These are phyloP conservation scores for Cactoblastis cactorum DNA, from an alignment of 2,888 invertebrate genomes.

Conservation along the genomic window DNA sequence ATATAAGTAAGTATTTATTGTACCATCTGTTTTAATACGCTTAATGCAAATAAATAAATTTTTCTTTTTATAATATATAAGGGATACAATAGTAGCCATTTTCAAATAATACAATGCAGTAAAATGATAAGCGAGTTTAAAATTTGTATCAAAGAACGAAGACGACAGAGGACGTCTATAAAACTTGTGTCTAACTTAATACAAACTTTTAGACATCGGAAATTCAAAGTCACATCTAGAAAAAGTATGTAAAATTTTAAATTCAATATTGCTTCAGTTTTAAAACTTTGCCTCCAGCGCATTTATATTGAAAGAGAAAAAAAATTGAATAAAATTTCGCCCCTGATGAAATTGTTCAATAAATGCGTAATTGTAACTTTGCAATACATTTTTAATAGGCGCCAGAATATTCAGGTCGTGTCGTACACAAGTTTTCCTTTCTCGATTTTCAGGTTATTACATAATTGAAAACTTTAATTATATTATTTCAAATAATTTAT, in stretches of 20 bases:
- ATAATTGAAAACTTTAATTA: no score
- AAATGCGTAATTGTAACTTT: no score
- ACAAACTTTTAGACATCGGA: background rate
- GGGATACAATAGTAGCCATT: background rate
- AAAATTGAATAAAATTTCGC: no score
- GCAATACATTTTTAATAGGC: no score
- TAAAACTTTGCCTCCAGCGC: background rate
- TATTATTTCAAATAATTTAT: no score
- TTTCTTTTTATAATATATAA: background rate
- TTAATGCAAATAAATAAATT: background rate
- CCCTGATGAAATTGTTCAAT: no score
- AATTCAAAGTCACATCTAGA: background rate
- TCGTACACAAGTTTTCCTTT: no score
- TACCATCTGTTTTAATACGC: no score
- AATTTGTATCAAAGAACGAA: background rate
- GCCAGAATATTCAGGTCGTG: no score
- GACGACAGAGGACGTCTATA: background rate
- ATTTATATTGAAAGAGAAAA: background rate
- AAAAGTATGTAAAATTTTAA: background rate
- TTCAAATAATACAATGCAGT: background rate
- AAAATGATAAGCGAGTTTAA: background rate
- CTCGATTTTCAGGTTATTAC: no score
- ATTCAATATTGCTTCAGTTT: background rate
- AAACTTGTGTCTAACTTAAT: background rate
- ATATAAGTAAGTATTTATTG: no score